Conservation (phyloP, 2,888 invertebrate species). For the Oxycera nigricornis region DNA sequence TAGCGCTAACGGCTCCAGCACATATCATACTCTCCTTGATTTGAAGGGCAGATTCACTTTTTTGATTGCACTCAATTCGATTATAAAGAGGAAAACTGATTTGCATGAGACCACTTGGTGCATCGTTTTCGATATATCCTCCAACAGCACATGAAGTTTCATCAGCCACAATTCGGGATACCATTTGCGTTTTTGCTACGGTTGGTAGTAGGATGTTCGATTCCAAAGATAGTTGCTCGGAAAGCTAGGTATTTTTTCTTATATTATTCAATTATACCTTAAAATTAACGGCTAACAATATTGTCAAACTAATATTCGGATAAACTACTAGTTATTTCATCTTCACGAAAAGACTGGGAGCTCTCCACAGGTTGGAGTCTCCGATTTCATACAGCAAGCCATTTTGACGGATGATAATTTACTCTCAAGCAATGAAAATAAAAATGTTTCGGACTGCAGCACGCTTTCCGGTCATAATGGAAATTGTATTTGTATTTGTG, state of each 20-base stretch:
- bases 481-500: not conserved
- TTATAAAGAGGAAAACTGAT: slow-evolving; percentile 2
- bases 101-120: not conserved
- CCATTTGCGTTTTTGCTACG: slow-evolving; percentile 22
- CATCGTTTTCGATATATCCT: slow-evolving; percentile 23
- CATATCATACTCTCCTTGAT: slow-evolving; percentile 34
- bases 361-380: not conserved
- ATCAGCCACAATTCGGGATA: slow-evolving; percentile 17
- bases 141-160: slow-evolving; percentile 31
- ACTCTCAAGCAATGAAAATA: not conserved
- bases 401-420: not conserved
- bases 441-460: too few relatives aligned
- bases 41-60: slow-evolving; percentile 2
- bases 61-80: slow-evolving; percentile 23
- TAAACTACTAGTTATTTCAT: too few relatives aligned
- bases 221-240: not conserved
- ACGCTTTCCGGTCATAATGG: not conserved
- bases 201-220: slow-evolving; percentile 16
- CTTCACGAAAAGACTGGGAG: not conserved
- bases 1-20: not conserved
- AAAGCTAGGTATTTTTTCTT: slow-evolving; percentile 26
- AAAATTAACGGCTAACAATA: not conserved
- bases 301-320: not conserved
- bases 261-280: too few relatives aligned
- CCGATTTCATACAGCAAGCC: not conserved